A percentile compares a stretch with the other conserved stretches of the same genome.
phyloP scores from a whole-genome alignment of 2,888 invertebrate genomes.

The Malthinus seriepunctatus region DNA sequence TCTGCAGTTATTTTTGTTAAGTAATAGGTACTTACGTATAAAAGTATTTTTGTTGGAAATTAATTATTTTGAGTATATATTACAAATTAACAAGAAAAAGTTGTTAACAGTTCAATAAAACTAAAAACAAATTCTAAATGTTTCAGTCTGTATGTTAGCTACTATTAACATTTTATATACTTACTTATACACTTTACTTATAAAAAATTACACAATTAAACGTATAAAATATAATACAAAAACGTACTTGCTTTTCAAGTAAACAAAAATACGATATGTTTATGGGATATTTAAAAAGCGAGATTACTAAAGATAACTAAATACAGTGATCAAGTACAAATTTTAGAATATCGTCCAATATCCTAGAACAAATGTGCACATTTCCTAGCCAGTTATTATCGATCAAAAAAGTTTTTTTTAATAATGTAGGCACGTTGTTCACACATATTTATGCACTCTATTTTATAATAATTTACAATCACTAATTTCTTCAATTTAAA shows the following conservation, averaged over 20 bases:
- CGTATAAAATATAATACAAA: slow-evolving; percentile 13
- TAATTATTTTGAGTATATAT: too few relatives aligned
- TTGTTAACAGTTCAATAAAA: background rate
- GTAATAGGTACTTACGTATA: too few relatives aligned
- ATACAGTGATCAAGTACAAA: slow-evolving; percentile 27
- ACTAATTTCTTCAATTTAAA: slow-evolving; percentile 34
- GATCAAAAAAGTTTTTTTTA: slow-evolving; percentile 24
- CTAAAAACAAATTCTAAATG: slow-evolving; percentile 12
- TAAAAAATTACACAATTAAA: slow-evolving; percentile 11
- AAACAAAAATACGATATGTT: slow-evolving; percentile 27
- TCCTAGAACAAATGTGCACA: slow-evolving; percentile 26
- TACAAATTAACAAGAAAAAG: too few relatives aligned
- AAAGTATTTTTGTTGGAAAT: too few relatives aligned
- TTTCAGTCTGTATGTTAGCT: slow-evolving; percentile 28
- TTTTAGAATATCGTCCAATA: slow-evolving; percentile 28
- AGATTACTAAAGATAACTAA: slow-evolving; percentile 27
- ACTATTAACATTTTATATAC: slow-evolving; percentile 20
- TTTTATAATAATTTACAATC: slow-evolving; percentile 37
- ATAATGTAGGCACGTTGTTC: slow-evolving; percentile 51
- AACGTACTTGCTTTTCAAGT: slow-evolving; percentile 9
- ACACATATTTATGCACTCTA: slow-evolving; percentile 53
- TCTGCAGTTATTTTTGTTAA: too few relatives aligned
- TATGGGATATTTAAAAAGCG: slow-evolving; percentile 29
- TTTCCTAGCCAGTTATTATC: slow-evolving; percentile 21
- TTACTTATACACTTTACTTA: slow-evolving; percentile 14